These are phyloP conservation scores for Sesia apiformis DNA, from an alignment of 2,888 invertebrate species.

Conservation along the genomic window DNA sequence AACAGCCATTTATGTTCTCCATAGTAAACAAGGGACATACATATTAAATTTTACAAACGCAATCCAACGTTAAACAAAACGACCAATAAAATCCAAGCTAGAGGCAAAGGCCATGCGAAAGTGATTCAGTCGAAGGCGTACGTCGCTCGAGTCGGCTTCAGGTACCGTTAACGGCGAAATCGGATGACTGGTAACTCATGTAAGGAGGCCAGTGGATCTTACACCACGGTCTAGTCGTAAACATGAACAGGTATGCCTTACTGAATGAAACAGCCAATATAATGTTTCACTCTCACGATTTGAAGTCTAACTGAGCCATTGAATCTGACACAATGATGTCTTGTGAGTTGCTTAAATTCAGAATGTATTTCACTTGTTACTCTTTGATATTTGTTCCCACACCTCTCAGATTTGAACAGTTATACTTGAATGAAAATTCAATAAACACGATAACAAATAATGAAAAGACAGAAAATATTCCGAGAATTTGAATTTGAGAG, in stretches of 20 bases:
- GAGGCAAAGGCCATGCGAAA: constrained; percentile 41
- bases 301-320: too few relatives aligned
- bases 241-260: background rate
- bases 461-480: too few relatives aligned
- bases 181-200: constrained; percentile 45
- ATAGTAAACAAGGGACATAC: background rate
- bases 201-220: constrained; percentile 46
- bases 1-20: background rate
- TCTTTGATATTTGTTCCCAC: too few relatives aligned
- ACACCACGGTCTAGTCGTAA: background rate
- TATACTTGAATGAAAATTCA: too few relatives aligned
- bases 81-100: constrained; percentile 14
- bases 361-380: too few relatives aligned
- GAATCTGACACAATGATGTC: too few relatives aligned
- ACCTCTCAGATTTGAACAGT: too few relatives aligned
- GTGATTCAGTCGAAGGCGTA: constrained; percentile 37
- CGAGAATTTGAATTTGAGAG: too few relatives aligned
- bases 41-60: background rate
- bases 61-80: constrained; percentile 3
- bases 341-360: too few relatives aligned
- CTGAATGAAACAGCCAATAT: too few relatives aligned
- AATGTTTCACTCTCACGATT: too few relatives aligned
- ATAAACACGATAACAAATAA: too few relatives aligned
- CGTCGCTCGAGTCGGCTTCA: constrained; percentile 12
- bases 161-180: constrained; percentile 65